Percentiles rank a stretch among this genome's conserved stretches.
phyloP scores from a whole-genome alignment of 2,113 vertebrate genomes.

The Bucco capensis region DNA sequence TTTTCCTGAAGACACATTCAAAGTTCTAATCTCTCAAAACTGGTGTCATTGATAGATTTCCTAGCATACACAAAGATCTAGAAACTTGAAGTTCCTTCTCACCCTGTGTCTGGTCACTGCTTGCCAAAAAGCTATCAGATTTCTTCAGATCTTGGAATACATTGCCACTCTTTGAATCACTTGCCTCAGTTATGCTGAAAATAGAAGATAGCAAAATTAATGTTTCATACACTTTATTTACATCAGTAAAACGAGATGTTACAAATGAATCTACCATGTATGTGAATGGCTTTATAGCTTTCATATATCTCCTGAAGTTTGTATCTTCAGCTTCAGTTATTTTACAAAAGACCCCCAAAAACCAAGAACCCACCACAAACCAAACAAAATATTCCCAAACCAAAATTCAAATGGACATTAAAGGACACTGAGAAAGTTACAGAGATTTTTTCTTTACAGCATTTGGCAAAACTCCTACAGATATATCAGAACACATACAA shows the following conservation, averaged over 20 bases:
- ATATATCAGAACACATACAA: background rate
- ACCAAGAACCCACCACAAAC: background rate
- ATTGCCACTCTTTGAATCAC: background rate
- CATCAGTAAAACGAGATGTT: background rate
- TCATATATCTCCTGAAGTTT: background rate
- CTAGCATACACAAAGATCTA: background rate
- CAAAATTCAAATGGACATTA: background rate
- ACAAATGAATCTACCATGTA: background rate
- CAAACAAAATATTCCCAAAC: background rate
- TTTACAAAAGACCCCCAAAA: background rate
- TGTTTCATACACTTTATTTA: background rate
- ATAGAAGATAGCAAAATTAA: background rate
- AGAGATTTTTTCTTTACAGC: background rate
- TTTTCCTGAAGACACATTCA: background rate
- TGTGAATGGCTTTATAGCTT: background rate
- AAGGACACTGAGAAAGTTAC: background rate
- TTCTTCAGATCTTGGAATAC: conserved; percentile 7
- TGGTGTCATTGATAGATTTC: background rate
- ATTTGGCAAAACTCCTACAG: background rate
- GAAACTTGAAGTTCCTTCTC: background rate
- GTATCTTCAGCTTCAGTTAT: background rate
- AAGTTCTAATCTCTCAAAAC: background rate
- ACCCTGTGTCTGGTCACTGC: conserved; percentile 7
- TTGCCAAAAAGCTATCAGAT: background rate
- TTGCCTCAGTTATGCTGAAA: conserved; percentile 38